These are phyloP conservation scores for Stegophylla sp. DNA, from an alignment of 2,888 invertebrate species.

Conservation along the genomic window DNA sequence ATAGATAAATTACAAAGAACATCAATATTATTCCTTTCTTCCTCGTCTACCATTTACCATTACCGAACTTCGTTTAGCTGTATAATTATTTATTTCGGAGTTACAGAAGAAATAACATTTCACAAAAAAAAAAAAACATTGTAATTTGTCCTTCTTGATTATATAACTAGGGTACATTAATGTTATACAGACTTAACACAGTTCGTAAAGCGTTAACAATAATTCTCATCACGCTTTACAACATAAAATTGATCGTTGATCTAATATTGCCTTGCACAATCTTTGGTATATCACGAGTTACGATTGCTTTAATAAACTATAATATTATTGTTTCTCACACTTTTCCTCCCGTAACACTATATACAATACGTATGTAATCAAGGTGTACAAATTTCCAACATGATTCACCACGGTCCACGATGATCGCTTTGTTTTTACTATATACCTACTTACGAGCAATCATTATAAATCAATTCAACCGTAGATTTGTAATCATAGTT, in stretches of 20 bases:
- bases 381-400: neutral
- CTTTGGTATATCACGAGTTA: constrained; percentile 32
- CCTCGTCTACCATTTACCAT: no score
- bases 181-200: neutral
- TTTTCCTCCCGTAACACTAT: neutral
- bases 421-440: neutral
- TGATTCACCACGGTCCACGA: neutral
- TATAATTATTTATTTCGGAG: no score
- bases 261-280: constrained; percentile 23
- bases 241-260: constrained; percentile 16
- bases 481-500: neutral
- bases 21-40: no score
- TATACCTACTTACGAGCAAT: neutral
- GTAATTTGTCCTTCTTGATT: no score
- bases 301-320: constrained; percentile 27
- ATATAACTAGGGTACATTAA: no score
- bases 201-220: neutral
- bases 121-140: neutral
- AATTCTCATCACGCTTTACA: constrained; percentile 30
- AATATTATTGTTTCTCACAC: constrained; percentile 23
- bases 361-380: neutral
- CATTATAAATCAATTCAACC: neutral
- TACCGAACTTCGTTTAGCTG: no score
- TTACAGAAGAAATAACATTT: no score
- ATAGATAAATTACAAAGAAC: no score